Evolutionary conservation across 2,113 vertebrate genomes (phyloP).

Genomic region (Atherinomorus stipes): DNA sequence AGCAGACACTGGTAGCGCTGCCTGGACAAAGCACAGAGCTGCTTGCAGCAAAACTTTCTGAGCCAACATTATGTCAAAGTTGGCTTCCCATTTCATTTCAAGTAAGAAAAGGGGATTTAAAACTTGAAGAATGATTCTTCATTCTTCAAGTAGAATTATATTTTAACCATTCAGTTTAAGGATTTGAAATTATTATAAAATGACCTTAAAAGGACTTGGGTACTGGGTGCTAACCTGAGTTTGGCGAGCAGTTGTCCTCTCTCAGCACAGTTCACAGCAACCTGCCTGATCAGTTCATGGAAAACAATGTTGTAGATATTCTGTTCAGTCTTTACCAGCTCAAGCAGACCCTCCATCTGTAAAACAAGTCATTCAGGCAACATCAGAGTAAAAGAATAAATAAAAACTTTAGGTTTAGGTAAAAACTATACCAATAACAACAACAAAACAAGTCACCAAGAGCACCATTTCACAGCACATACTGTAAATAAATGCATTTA

Average conservation of each 20-base stretch:
- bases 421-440: no score
- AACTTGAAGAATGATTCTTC: not conserved
- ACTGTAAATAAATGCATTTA: no score
- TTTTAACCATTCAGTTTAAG: not conserved
- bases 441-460: no score
- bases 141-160: not conserved
- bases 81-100: not conserved
- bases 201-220: not conserved
- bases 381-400: not conserved
- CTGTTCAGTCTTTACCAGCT: slow-evolving; percentile 88
- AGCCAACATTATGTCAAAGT: not conserved
- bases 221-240: slow-evolving; percentile 84
- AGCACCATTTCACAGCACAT: no score
- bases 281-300: slow-evolving; percentile 92
- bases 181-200: not conserved
- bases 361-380: slow-evolving; percentile 10
- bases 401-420: no score
- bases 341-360: slow-evolving; percentile 87
- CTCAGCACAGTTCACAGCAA: slow-evolving; percentile 89
- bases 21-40: slow-evolving; percentile 68
- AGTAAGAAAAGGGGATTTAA: no score
- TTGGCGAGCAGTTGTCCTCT: slow-evolving; percentile 90
- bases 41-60: not conserved
- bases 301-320: slow-evolving; percentile 91
- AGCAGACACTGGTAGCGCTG: slow-evolving; percentile 87